Conservation (phyloP, 2,888 invertebrate species). For the Tricholauxania praeusta region DNA sequence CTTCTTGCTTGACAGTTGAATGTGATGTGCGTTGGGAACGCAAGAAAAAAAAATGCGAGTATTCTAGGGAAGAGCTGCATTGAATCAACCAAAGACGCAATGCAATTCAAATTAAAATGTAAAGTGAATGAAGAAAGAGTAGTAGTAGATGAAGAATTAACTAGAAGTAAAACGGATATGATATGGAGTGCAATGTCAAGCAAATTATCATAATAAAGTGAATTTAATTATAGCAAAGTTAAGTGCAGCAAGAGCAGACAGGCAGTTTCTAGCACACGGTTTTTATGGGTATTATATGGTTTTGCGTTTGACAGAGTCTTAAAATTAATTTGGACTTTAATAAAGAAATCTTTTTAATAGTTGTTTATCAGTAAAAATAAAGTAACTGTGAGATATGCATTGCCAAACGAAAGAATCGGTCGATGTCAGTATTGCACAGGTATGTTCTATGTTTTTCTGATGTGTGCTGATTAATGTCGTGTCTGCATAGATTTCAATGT, state of each 20-base stretch:
- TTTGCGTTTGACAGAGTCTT: too few species aligned
- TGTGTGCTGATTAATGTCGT: too few species aligned
- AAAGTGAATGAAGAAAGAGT: neutral
- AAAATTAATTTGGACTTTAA: too few species aligned
- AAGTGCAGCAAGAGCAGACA: neutral
- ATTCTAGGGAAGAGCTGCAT: conserved; percentile 10
- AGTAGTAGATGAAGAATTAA: neutral
- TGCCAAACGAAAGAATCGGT: too few species aligned
- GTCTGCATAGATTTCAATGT: too few species aligned
- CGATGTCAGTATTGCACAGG: too few species aligned
- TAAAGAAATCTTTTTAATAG: too few species aligned
- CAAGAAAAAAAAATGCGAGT: neutral
- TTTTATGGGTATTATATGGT: too few species aligned
- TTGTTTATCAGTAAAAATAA: too few species aligned
- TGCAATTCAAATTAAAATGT: neutral
- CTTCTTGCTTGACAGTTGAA: conserved; percentile 8
- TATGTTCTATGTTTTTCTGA: too few species aligned
- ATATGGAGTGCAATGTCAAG: conserved; percentile 16
- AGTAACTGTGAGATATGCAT: too few species aligned
- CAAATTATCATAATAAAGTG: conserved; percentile 30
- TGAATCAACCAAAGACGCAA: conserved; percentile 9
- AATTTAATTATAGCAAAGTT: conserved; percentile 20
- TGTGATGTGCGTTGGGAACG: neutral
- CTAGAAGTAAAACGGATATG: neutral
- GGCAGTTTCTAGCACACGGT: too few species aligned